Evolutionary conservation across 2,888 invertebrate species (phyloP).

Genomic region (Julus scandinavius): DNA sequence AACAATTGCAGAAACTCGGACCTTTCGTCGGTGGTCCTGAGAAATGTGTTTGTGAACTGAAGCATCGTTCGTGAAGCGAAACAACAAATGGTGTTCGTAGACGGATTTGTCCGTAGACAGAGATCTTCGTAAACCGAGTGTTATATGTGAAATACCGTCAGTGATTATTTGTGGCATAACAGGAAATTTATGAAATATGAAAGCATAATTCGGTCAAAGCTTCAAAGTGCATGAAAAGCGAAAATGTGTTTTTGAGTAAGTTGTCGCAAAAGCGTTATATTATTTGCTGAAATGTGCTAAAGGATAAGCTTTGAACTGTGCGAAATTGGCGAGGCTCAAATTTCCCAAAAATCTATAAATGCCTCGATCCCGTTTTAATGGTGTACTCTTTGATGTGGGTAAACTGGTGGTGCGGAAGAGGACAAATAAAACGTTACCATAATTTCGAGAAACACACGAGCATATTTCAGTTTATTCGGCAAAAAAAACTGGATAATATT

Average conservation of each 20-base stretch:
- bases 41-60: too few relatives aligned
- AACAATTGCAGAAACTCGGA: too few relatives aligned
- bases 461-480: neutral
- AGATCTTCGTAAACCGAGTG: too few relatives aligned
- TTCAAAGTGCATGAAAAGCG: neutral
- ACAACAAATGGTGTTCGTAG: too few relatives aligned
- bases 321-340: conserved; percentile 21
- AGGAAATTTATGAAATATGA: neutral
- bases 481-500: neutral
- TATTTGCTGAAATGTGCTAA: conserved; percentile 27
- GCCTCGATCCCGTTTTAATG: conserved; percentile 8
- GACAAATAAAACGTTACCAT: conserved; percentile 20
- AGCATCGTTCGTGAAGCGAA: too few relatives aligned
- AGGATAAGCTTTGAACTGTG: conserved; percentile 3
- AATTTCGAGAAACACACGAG: neutral
- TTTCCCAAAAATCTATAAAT: conserved; percentile 21
- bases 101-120: too few relatives aligned
- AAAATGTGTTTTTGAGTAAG: conserved; percentile 2
- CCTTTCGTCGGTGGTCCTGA: too few relatives aligned
- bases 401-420: conserved; percentile 27
- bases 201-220: neutral
- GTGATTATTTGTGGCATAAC: neutral
- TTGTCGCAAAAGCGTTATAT: neutral
- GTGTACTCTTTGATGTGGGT: neutral
- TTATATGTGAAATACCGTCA: too few relatives aligned